phyloP scores from a whole-genome alignment of 1,140 invertebrate species.

The Apocrypta bakeri region DNA sequence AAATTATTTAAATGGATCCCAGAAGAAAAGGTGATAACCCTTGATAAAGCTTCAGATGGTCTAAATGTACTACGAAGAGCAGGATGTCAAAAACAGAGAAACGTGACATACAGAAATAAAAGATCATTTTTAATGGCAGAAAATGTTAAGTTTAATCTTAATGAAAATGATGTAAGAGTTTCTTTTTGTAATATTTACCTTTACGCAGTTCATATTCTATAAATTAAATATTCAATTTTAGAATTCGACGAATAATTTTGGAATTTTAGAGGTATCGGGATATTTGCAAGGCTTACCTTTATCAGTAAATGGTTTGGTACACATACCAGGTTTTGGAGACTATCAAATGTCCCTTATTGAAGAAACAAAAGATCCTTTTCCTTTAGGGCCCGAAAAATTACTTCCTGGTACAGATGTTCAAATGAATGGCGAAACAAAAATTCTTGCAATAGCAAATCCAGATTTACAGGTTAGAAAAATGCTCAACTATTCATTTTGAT shows the following conservation, averaged over 20 bases:
- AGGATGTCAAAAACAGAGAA: slow-evolving; percentile 86
- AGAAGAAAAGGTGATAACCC: slow-evolving; percentile 85
- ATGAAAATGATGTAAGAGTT: slow-evolving; percentile 55
- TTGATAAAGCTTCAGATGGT: slow-evolving; percentile 86
- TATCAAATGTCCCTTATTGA: slow-evolving; percentile 93
- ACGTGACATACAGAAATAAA: slow-evolving; percentile 83
- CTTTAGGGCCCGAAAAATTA: slow-evolving; percentile 66
- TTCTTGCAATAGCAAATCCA: slow-evolving; percentile 82
- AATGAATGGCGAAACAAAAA: slow-evolving; percentile 63
- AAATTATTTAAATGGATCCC: slow-evolving; percentile 86
- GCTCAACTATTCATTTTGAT: neutral
- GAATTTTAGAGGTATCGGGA: slow-evolving; percentile 89
- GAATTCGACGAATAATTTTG: slow-evolving; percentile 68
- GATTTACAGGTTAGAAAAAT: slow-evolving; percentile 77
- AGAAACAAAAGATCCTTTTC: slow-evolving; percentile 83
- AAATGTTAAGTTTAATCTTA: slow-evolving; percentile 77
- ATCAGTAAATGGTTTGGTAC: slow-evolving; percentile 90
- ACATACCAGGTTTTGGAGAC: slow-evolving; percentile 93
- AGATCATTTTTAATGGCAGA: slow-evolving; percentile 89
- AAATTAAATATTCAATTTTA: slow-evolving; percentile 48
- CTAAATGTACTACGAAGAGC: slow-evolving; percentile 86
- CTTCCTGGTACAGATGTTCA: slow-evolving; percentile 57
- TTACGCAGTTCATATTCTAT: slow-evolving; percentile 14
- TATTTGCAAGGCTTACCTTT: slow-evolving; percentile 88
- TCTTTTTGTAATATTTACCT: slow-evolving; percentile 45